Evolutionary conservation across 2,888 invertebrate species (phyloP).

Genomic region (Beris chalybata): DNA sequence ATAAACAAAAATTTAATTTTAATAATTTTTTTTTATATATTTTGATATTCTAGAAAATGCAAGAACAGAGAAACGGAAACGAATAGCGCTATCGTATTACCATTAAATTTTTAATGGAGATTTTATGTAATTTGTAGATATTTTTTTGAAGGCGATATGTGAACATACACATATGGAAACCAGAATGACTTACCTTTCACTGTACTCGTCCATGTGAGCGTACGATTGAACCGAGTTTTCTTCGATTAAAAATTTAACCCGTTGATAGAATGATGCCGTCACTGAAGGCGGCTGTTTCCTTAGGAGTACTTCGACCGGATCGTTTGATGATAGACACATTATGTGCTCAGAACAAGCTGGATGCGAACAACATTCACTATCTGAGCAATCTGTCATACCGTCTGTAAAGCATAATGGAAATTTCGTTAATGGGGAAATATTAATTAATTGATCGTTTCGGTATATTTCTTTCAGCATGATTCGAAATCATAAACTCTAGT

Average conservation of each 20-base stretch:
- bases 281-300: constrained; percentile 95
- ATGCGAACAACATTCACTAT: constrained; percentile 96
- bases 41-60: not conserved
- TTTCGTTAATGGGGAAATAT: not conserved
- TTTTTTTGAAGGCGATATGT: no score
- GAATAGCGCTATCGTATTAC: not conserved
- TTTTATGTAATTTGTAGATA: no score
- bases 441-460: not conserved
- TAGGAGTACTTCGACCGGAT: constrained; percentile 94
- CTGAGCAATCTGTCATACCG: constrained; percentile 97
- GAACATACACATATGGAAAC: constrained; percentile 39
- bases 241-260: constrained; percentile 97
- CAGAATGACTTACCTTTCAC: constrained; percentile 85
- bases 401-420: constrained; percentile 63
- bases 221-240: constrained; percentile 98
- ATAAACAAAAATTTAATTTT: not conserved
- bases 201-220: constrained; percentile 96
- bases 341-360: constrained; percentile 85
- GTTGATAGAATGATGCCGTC: constrained; percentile 95
- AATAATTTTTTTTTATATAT: not conserved
- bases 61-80: not conserved
- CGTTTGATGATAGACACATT: constrained; percentile 94
- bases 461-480: not conserved
- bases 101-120: not conserved
- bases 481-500: not conserved